Percentiles rank a stretch among this genome's conserved stretches.
phyloP scores from a whole-genome alignment of 2,888 invertebrate species.

The Apamea sordens region DNA sequence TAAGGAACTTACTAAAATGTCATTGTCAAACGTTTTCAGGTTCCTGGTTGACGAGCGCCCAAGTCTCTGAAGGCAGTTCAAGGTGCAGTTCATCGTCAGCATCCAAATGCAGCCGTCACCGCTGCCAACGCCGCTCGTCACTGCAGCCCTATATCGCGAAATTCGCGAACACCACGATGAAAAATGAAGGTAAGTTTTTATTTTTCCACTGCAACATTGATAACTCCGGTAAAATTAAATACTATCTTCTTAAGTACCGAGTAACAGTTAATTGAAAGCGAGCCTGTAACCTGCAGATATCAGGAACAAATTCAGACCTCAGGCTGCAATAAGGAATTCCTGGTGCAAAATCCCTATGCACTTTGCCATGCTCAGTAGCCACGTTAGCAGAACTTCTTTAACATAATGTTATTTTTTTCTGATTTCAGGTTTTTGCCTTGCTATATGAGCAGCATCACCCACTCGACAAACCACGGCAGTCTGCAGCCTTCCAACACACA shows the following conservation, averaged over 20 bases:
- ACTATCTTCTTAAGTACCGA: too few species aligned
- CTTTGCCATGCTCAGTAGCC: too few species aligned
- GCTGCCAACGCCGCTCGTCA: too few species aligned
- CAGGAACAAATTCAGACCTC: neutral
- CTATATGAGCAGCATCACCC: too few species aligned
- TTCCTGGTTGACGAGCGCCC: neutral
- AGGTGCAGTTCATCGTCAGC: neutral
- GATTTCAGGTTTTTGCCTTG: neutral
- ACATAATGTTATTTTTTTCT: neutral
- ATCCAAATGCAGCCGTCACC: neutral
- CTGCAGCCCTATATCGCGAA: too few species aligned
- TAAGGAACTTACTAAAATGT: neutral
- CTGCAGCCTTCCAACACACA: neutral
- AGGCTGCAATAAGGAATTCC: neutral
- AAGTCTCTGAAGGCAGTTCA: too few species aligned
- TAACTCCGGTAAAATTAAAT: neutral
- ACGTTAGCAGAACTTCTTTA: neutral
- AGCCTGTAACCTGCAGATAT: neutral
- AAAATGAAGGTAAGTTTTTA: neutral
- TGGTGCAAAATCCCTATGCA: too few species aligned
- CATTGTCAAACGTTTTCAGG: neutral
- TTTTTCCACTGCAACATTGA: neutral
- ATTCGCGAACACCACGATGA: neutral
- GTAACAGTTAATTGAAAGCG: too few species aligned
- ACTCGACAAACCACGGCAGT: neutral